Evolutionary conservation across 2,797 vertebrate species (phyloP), one percentile per base, ranked within the genome.

Genomic region (Typhlichthys eigenmanni): DNA sequence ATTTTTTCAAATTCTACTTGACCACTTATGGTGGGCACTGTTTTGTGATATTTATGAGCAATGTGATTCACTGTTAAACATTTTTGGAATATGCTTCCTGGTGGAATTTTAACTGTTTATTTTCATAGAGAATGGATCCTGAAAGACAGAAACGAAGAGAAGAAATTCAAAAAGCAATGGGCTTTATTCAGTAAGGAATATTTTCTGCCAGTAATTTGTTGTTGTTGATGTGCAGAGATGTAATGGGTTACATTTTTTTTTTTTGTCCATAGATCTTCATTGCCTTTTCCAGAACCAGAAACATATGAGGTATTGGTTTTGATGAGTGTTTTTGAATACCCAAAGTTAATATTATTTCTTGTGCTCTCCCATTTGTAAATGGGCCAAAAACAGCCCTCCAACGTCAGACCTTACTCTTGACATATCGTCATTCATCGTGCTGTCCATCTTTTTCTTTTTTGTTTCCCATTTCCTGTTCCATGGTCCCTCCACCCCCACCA

Each of bases 81-180:
- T 43, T 7, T 43, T 43, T 43, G 2, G 9, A 43, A 43, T 6
- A 43, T 2, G 9, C 38, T 29, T 29, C 4, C n/a, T 17, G 19
- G 19, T 53, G 51, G 16, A 53, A 9, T 11, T 53, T 72, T 13
- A 55, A 47, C 51, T 5, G 61, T 73, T 47, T 79, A 16, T 62
- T 71, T 29, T 66, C 52, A 49, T 66, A 90, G 91, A 83, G 24
- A 56, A 89, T 94, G 93, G 93, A 89, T 93, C 91, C 93, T 83
- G 97, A 97, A 78, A 93, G 96, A 86, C 95, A 92, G 89, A 98
- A 94, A 83, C 93, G 97, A 74, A 96, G 94, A 84, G 96, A 98
- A 74, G 96, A 98, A 87, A 98, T 99, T 71, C 95, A 98, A 81
- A 99, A 96, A 88, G 95, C 97, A 71, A 93, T 98, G 91, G 95